Evolutionary conservation across 2,888 invertebrate genomes (phyloP), one percentile per base, ranked within the genome.

Genomic region (Thyatira batis): DNA sequence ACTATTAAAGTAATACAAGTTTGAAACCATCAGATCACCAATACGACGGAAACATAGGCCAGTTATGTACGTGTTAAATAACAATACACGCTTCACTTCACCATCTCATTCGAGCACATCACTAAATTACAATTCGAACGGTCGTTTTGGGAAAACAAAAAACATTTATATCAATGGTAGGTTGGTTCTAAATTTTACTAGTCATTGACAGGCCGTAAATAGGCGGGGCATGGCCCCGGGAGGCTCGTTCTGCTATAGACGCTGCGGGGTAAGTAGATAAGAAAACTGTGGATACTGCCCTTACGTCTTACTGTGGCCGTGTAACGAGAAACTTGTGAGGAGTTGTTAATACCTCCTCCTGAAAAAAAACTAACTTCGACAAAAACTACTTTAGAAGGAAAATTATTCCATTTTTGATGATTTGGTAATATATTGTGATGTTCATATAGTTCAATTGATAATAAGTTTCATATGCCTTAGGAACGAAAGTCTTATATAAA

Each of bases 141-240:
- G 86, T 79, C 83, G 89, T 87, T 88, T 87, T 85, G 91, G 91
- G 92, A 86, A 82, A 90, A 90, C 90, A 90, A 91, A 91, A 90
- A 92, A 92, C 92, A 92, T 92, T 92, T 89, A 91, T 92, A 89
- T 91, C 91, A 92, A 92, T 91, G 91, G 92, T 69, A 78, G 81
- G 79, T 67, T 82, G 84, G 89, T 86, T 90, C 89, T 89, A 90
- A 91, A 92, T 92, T 90, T 73, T 85, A 86, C 85, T 86, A 90
- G 87, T 89, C 92, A 92, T 92, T 90, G 92, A 92, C 92, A 92
- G 91, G 89, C 84, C 82, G 86, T 92, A 89, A 87, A 89, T 85
- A 87, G 88, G 85, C 84, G 78, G 79, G 80, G 76, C 65, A 54
- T 39, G 71, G 73, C 69, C 89, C 76, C 88, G 49, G 55, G 86